phyloP scores from a whole-genome alignment of 2,113 vertebrate species.

The Pygoscelis antarcticus region DNA sequence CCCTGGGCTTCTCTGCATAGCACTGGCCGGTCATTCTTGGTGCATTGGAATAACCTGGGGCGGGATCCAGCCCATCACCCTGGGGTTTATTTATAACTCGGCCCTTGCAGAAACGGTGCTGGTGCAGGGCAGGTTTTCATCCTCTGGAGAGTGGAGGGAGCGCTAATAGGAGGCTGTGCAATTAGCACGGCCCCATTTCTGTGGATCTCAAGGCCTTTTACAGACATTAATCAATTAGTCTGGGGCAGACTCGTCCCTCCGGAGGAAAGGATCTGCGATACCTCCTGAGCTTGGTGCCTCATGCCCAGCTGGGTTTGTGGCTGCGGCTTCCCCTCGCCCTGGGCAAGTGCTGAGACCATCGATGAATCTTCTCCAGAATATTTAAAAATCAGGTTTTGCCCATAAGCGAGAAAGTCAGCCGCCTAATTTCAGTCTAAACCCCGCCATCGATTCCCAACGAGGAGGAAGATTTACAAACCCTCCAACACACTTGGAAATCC shows the following conservation, averaged over 20 bases:
- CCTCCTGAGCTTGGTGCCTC: rapidly evolving
- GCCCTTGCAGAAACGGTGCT: background rate
- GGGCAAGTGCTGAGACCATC: rapidly evolving
- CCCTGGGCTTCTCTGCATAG: background rate
- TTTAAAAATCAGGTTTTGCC: background rate
- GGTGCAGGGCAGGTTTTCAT: background rate
- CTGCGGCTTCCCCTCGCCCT: background rate
- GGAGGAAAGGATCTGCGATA: rapidly evolving
- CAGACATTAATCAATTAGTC: background rate
- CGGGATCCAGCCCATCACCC: background rate
- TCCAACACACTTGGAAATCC: background rate
- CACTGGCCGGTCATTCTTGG: rapidly evolving
- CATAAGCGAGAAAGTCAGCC: background rate
- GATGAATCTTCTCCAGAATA: background rate
- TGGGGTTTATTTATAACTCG: background rate
- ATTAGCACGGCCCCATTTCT: background rate
- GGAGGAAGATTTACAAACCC: background rate
- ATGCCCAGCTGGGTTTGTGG: background rate
- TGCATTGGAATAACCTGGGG: background rate
- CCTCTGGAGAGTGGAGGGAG: background rate
- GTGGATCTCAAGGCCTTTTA: background rate
- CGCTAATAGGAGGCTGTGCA: background rate
- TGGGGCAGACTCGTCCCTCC: background rate
- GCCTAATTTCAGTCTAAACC: background rate
- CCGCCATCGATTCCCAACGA: rapidly evolving